Base-by-base conservation (phyloP, 2,888 invertebrate species). In the Eurois occulta region DNA sequence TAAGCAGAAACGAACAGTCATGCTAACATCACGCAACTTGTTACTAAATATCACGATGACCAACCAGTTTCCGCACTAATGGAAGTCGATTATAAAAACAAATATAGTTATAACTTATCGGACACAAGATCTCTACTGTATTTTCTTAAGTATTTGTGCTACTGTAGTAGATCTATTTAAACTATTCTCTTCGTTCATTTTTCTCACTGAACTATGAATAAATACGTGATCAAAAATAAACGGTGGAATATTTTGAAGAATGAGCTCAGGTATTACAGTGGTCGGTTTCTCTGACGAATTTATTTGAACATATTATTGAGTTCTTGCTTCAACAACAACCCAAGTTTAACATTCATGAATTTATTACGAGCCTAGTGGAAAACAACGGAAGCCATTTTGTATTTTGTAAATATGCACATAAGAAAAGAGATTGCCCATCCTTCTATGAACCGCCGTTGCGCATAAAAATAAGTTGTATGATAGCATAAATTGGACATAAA, bases 271-370 rank as follows among this genome's bases (percentile, higher is more conserved):
- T 68, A 28, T 41, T 7, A 38, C 13, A 76, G 21, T n/a, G 28
- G 11, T 16, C 16, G 28, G 35, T 46, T 48, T 46, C 75, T 43
- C 21, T 46, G 35, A n/a, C 35, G 55, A 28, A 68, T 80, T 35
- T 46, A 83, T 83, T 80, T 84, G 58, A 84, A 80, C 84, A 84
- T 32, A 60, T 80, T 32, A 60, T 80, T 70, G 41, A 60, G 41
- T 58, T 78, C 65, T 79, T 79, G 48, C 35, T 48, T 55, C 32
- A 16, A 65, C 16, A 69, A 79, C 84, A 69, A 80, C 16, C 24
- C 43, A 41, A n/a, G 68, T 24, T 68, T 55, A 68, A n/a, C 38
- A 80, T 78, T 80, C 70, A 83, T 78, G 70, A 83, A 77, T 80
- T 55, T 55, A 64, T 64, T 64, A 24, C 28, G 38, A 62, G 8